Evolutionary conservation across 2,113 vertebrate species (phyloP), one percentile per base, ranked within the genome.

Genomic region (Condylura cristata): DNA sequence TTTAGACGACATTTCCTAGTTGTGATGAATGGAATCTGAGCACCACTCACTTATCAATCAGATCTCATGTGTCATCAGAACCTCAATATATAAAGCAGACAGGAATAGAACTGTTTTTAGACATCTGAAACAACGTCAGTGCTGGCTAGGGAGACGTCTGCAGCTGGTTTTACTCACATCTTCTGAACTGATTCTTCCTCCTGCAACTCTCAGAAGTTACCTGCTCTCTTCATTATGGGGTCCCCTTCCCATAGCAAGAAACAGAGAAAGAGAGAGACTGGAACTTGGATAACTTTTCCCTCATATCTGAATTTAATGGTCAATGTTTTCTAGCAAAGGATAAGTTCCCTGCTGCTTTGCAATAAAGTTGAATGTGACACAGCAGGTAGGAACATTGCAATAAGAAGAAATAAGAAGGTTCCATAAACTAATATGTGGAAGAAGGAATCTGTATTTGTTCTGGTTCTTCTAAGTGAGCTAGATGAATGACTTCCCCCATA

Each of bases 331-430:
- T 80, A 80, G 61, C 3, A 8, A 89, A 91, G 61, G 56, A 96
- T 82, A 81, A 82, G 66, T 90, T 85, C 37, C 94, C 92, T 56
- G 88, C 92, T 93, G 88, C 63, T 96, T 96, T 95, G 86, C 81
- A 92, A 75, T 80, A 80, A 39, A 83, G 93, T 58, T 80, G 85
- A 86, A n/a, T 56, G n/a, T 12, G 56, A 34, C 17, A 0, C 2
- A 74, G 95, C 14, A 87, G 71, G 90, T 53, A 74, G 70, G 66
- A 51, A 61, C 16, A 24, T 0, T 8, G 65, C 58, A 89, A 18
- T 12, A 56, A 89, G 46, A 70, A 61, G 80, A 91, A 86, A 83
- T 32, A 81, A 81, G 41, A 74, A 85, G 63, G 44, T 26, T 65
- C 65, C 65, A 74, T 78, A 85, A 87, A 87, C 87, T 72, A 76